These are phyloP conservation scores for Lacanobia wlatinum DNA, from an alignment of 2,888 invertebrate genomes.

Conservation along the genomic window DNA sequence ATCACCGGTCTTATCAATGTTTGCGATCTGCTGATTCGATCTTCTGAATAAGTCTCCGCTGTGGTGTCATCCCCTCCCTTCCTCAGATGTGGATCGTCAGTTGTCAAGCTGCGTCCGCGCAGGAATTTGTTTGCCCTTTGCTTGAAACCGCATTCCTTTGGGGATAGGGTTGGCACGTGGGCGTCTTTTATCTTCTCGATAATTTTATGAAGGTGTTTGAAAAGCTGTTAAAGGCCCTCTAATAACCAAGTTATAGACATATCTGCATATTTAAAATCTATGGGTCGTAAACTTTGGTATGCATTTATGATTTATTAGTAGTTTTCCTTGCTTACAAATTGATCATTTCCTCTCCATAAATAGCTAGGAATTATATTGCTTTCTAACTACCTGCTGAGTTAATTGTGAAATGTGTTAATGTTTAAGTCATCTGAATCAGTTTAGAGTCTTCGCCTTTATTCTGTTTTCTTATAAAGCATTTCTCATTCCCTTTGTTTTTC, in stretches of 20 bases:
- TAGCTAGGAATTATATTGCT: background rate
- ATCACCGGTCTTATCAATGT: background rate
- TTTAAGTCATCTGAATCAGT: slow-evolving; percentile 11
- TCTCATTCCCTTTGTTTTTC: slow-evolving; percentile 30
- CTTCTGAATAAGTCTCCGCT: slow-evolving; percentile 24
- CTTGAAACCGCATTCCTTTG: slow-evolving; percentile 76
- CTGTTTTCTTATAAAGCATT: background rate
- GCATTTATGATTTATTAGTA: slow-evolving; percentile 15
- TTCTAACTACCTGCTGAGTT: slow-evolving; percentile 16
- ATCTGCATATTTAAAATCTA: slow-evolving; percentile 38
- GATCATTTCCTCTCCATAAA: slow-evolving; percentile 17
- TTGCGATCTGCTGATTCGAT: background rate
- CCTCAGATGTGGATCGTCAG: slow-evolving; percentile 73
- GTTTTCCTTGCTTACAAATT: slow-evolving; percentile 7
- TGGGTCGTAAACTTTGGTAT: slow-evolving; percentile 39
- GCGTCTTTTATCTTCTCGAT: slow-evolving; percentile 43
- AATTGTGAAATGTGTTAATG: slow-evolving; percentile 17
- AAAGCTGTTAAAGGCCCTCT: slow-evolving; percentile 24
- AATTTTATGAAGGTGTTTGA: slow-evolving; percentile 44
- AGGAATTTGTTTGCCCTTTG: slow-evolving; percentile 79
- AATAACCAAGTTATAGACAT: slow-evolving; percentile 19
- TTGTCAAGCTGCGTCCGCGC: slow-evolving; percentile 75
- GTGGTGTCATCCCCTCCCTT: slow-evolving; percentile 49
- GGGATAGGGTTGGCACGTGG: slow-evolving; percentile 66
- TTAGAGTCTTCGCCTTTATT: slow-evolving; percentile 8